phyloP scores from a whole-genome alignment of 2,113 vertebrate genomes.

The Oncorhynchus kisutch region DNA sequence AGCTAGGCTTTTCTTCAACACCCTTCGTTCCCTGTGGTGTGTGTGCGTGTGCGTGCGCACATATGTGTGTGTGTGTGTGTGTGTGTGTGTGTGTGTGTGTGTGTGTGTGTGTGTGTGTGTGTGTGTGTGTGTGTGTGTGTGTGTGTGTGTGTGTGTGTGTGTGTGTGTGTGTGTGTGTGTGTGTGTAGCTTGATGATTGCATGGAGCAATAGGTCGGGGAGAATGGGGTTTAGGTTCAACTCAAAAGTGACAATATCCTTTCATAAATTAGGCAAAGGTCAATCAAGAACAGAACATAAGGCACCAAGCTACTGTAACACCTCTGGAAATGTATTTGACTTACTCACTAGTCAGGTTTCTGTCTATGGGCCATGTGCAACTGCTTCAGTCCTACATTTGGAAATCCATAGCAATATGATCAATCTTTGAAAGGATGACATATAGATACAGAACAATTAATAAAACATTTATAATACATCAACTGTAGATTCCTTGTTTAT shows the following conservation, averaged over 20 bases:
- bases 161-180: too few relatives aligned
- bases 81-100: too few relatives aligned
- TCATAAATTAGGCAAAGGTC: conserved; percentile 28
- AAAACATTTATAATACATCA: too few relatives aligned
- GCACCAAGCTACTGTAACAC: not conserved
- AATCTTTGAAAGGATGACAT: not conserved
- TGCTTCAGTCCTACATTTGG: not conserved
- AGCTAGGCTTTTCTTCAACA: not conserved
- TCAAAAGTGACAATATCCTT: not conserved
- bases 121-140: too few relatives aligned
- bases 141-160: too few relatives aligned
- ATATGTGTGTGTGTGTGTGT: not conserved
- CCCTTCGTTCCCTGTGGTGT: not conserved
- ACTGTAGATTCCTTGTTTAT: too few relatives aligned
- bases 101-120: too few relatives aligned
- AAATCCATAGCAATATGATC: not conserved
- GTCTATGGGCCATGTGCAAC: not conserved
- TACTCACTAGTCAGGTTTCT: not conserved
- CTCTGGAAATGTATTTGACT: conserved; percentile 2
- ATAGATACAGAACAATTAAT: not conserved
- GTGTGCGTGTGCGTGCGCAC: not conserved
- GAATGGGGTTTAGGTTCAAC: too few relatives aligned
- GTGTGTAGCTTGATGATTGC: too few relatives aligned
- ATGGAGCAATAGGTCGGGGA: too few relatives aligned
- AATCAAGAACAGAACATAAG: not conserved